Percentiles rank a stretch among this genome's conserved stretches.
Conservation (phyloP, 2,113 vertebrate species). For the Xiphias gladius region DNA sequence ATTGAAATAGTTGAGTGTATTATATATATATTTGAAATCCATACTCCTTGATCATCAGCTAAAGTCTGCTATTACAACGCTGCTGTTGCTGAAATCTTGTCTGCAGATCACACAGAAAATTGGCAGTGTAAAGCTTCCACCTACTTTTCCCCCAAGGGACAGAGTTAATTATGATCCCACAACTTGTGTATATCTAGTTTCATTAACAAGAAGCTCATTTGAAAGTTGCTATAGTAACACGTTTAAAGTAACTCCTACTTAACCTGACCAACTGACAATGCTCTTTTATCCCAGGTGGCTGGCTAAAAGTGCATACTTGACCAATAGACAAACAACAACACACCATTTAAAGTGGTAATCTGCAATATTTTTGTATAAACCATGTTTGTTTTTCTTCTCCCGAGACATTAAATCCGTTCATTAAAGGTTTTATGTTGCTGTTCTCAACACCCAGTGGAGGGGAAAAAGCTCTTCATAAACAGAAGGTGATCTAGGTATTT, state of each 20-base stretch:
- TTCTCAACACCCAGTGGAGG: conserved; percentile 9
- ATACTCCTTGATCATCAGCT: conserved; percentile 8
- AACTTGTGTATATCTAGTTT: conserved; percentile 54
- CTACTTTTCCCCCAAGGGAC: conserved; percentile 35
- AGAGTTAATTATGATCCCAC: conserved; percentile 63
- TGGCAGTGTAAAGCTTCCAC: conserved; percentile 51
- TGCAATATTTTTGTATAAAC: conserved; percentile 21
- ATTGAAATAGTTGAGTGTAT: too few relatives aligned
- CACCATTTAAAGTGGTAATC: conserved; percentile 16
- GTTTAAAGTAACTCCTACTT: conserved; percentile 34
- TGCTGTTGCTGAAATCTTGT: conserved; percentile 33
- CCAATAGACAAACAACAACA: conserved; percentile 1
- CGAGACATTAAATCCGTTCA: conserved; percentile 19
- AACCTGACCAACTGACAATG: conserved; percentile 28
- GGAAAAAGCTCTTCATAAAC: conserved; percentile 28
- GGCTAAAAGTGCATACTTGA: conserved; percentile 29
- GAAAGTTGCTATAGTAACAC: conserved; percentile 65
- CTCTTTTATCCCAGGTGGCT: conserved; percentile 31
- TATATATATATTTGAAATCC: too few relatives aligned
- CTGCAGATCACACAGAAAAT: conserved; percentile 42
- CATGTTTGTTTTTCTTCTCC: conserved; percentile 36
- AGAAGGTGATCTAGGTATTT: conserved; percentile 30
- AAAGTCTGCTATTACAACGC: not conserved
- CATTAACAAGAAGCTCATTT: conserved; percentile 59
- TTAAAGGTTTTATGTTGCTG: conserved; percentile 21